Percentiles rank a stretch among this genome's conserved stretches.
phyloP scores from a whole-genome alignment of 2,888 invertebrate species.

The Drosophila basisetae region DNA sequence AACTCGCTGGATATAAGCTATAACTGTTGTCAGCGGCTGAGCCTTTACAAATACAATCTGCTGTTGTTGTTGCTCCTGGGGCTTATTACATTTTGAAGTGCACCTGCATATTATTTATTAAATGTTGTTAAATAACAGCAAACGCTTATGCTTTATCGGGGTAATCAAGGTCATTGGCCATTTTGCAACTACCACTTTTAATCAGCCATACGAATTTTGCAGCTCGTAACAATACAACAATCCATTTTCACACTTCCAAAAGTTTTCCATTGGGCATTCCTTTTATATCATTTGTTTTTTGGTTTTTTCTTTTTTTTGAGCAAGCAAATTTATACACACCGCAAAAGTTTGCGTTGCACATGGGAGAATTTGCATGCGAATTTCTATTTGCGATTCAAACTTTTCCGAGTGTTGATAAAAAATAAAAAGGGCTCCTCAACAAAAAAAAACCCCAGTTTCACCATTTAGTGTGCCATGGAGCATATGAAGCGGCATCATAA shows the following conservation, averaged over 20 bases:
- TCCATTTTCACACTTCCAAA: slow-evolving; percentile 50
- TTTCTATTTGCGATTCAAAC: slow-evolving; percentile 72
- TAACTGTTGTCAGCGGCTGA: slow-evolving; percentile 17
- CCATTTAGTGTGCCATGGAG: slow-evolving; percentile 28
- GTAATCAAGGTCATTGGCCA: slow-evolving; percentile 26
- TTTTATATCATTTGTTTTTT: slow-evolving; percentile 18
- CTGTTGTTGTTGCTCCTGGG: slow-evolving; percentile 22
- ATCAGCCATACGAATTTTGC: slow-evolving; percentile 51
- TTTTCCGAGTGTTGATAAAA: slow-evolving; percentile 59
- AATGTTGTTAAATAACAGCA: slow-evolving; percentile 30
- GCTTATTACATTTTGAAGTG: slow-evolving; percentile 75
- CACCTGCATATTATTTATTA: slow-evolving; percentile 60
- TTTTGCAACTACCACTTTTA: slow-evolving; percentile 33
- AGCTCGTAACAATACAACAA: slow-evolving; percentile 29
- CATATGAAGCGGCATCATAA: slow-evolving; percentile 15
- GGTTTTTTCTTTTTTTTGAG: slow-evolving; percentile 12
- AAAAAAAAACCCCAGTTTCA: slow-evolving; percentile 36
- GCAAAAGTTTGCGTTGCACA: slow-evolving; percentile 66
- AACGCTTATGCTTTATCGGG: slow-evolving; percentile 17
- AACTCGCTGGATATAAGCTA: slow-evolving; percentile 20
- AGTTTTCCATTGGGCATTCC: slow-evolving; percentile 31
- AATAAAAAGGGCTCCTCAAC: slow-evolving; percentile 36
- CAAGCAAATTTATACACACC: slow-evolving; percentile 48
- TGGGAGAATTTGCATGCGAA: slow-evolving; percentile 70
- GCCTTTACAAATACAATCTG: slow-evolving; percentile 17